Evolutionary conservation across 2,797 vertebrate species (phyloP), one percentile per base, ranked within the genome.

Genomic region (Pangasius macronema): DNA sequence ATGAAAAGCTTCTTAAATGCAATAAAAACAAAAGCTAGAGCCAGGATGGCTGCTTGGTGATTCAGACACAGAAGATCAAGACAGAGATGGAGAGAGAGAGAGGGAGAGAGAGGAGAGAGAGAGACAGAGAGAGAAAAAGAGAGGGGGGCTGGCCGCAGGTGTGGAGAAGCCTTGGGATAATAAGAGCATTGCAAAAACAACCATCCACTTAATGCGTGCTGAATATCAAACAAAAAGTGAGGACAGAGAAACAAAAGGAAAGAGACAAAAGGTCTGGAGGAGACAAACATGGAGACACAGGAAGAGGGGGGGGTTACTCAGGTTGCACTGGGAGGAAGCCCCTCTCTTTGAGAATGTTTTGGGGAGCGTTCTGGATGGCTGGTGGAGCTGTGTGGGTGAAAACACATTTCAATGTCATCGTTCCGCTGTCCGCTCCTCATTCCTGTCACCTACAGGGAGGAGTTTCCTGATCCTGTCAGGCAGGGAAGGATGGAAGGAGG

Each of bases 301-400:
- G 87, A 84, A 91, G 85, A 84, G 51, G 84, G 84, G 53, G 51
- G 30, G 73, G 24, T 75, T 89, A 82, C 27, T 88, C 86, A 30
- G 68, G 81, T 90, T 89, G 72, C 90, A 85, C 2, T 22, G 73
- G 51, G 53, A 87, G 89, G 89, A 90, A 90, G 84, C 83, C 33
- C 70, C 57, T 88, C 88, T 85, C 42, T 90, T 84, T 88, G 86
- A 68, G 57, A 88, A 88, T 86, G 87, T 89, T 90, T 85, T 77
- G 68, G 70, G 84, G 72, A 89, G 65, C 13, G 86, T 91, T 91
- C 90, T 82, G 87, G 87, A 87, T 88, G 89, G 87, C 77, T 72
- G 89, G 77, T 22, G 20, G 75, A 85, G 84, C 22, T 33, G 53
- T 83, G 84, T 30, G 81, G 24, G 51, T 65, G 83, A 59, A 75